Conservation (phyloP, 2,113 vertebrate species). For the Protobothrops flavoviridis region DNA sequence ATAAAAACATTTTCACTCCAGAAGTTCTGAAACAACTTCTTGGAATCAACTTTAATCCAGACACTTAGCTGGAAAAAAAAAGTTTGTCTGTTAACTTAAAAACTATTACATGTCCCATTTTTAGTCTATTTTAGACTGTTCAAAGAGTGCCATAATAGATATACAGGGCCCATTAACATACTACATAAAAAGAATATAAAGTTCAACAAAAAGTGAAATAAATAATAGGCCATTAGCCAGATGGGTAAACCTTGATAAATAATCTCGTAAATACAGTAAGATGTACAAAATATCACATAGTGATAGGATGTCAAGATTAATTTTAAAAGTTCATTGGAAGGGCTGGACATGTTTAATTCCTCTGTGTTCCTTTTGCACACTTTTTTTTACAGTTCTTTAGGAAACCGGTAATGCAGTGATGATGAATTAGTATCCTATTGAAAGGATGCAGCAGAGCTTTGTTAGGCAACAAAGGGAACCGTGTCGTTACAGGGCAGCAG, state of each 20-base stretch:
- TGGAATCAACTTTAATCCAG: slow-evolving; percentile 71
- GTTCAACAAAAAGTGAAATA: slow-evolving; percentile 87
- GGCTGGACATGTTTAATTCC: slow-evolving; percentile 63
- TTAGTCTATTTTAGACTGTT: slow-evolving; percentile 77
- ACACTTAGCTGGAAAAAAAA: slow-evolving; percentile 51
- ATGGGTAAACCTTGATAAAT: slow-evolving; percentile 88
- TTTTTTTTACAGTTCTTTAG: slow-evolving; percentile 76
- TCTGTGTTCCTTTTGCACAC: slow-evolving; percentile 74
- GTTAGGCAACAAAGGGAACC: slow-evolving; percentile 78
- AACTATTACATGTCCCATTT: slow-evolving; percentile 73
- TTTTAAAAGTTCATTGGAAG: slow-evolving; percentile 77
- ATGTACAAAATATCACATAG: slow-evolving; percentile 97
- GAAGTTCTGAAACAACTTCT: slow-evolving; percentile 71
- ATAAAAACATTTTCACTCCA: slow-evolving; percentile 72
- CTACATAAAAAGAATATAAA: slow-evolving; percentile 83
- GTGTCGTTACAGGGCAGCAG: slow-evolving; percentile 72
- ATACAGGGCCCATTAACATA: slow-evolving; percentile 77
- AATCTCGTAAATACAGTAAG: slow-evolving; percentile 92
- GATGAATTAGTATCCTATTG: slow-evolving; percentile 77
- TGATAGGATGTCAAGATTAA: slow-evolving; percentile 91
- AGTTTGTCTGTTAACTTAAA: slow-evolving; percentile 67
- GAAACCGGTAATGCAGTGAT: slow-evolving; percentile 74
- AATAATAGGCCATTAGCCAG: slow-evolving; percentile 89
- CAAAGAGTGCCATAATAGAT: slow-evolving; percentile 78
- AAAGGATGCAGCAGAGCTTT: slow-evolving; percentile 78